Percentiles rank a stretch among this genome's conserved stretches.
phyloP scores from a whole-genome alignment of 1,140 invertebrate genomes.

The Globodera rostochiensis region DNA sequence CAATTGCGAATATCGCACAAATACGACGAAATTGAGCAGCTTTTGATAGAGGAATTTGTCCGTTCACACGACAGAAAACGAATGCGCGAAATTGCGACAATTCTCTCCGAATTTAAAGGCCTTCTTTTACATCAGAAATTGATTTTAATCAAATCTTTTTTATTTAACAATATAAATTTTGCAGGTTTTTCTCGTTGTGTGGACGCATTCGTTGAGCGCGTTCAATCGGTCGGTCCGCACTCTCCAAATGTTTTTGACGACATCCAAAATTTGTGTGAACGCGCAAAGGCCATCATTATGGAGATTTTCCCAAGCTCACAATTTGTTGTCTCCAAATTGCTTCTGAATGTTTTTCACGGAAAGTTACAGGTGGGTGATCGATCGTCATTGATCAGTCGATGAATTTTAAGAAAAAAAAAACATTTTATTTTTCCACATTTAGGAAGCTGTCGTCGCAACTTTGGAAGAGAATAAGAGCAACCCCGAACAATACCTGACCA shows the following conservation, averaged over 20 bases:
- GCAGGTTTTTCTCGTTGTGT: constrained; percentile 83
- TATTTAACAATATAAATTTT: neutral
- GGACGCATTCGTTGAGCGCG: constrained; percentile 93
- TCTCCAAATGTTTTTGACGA: constrained; percentile 87
- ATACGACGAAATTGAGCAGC: constrained; percentile 89
- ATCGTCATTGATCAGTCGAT: neutral
- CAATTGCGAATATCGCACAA: constrained; percentile 60
- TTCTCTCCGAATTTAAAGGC: constrained; percentile 89
- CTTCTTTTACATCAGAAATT: neutral
- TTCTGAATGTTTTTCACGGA: constrained; percentile 90
- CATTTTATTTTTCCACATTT: too few relatives aligned
- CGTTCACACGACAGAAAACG: constrained; percentile 81
- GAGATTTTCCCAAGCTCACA: constrained; percentile 94
- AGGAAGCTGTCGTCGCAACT: constrained; percentile 80
- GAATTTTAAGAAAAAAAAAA: too few relatives aligned
- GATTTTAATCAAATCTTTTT: too few relatives aligned
- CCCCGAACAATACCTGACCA: constrained; percentile 82
- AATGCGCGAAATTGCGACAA: constrained; percentile 89
- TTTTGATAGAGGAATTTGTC: constrained; percentile 91
- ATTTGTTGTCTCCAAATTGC: constrained; percentile 96
- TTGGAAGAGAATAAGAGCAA: constrained; percentile 75
- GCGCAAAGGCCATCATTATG: constrained; percentile 83
- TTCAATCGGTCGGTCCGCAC: constrained; percentile 73
- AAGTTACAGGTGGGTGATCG: constrained; percentile 74
- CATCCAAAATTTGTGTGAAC: constrained; percentile 84